These are phyloP conservation scores for Paramuricea clavata DNA, from an alignment of 92 coral and sea anemone genomes.

Conservation along the genomic window DNA sequence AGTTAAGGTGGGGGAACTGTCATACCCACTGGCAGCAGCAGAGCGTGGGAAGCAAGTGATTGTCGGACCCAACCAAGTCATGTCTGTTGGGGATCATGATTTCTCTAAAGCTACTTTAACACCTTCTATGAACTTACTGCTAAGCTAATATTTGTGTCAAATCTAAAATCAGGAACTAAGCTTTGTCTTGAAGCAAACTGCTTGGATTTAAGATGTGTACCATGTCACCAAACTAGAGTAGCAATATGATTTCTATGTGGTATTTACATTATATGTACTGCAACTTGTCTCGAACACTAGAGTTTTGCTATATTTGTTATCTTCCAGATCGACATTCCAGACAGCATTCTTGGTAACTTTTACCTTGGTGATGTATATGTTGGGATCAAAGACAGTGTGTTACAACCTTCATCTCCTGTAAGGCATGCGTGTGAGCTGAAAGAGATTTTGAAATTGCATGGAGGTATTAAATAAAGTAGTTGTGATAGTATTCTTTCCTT, in stretches of 20 bases:
- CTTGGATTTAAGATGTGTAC: no score
- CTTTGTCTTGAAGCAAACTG: no score
- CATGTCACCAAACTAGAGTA: background rate
- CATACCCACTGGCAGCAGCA: slow-evolving; percentile 40
- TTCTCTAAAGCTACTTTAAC: slow-evolving; percentile 23
- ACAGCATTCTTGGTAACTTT: slow-evolving; percentile 12
- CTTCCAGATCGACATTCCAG: slow-evolving; percentile 32
- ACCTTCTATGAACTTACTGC: slow-evolving; percentile 39
- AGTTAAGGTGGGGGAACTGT: slow-evolving; percentile 39
- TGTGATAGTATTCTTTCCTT: background rate
- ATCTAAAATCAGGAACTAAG: background rate
- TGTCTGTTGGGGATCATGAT: slow-evolving; percentile 52
- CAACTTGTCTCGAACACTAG: background rate
- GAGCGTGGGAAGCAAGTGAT: slow-evolving; percentile 50
- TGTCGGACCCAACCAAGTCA: slow-evolving; percentile 47
- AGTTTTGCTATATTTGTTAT: background rate
- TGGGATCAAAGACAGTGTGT: slow-evolving; percentile 10
- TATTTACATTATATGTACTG: background rate
- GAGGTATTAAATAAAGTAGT: background rate
- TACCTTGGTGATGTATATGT: slow-evolving; percentile 45
- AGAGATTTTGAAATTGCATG: slow-evolving; percentile 2
- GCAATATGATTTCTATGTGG: background rate
- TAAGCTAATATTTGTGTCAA: background rate
- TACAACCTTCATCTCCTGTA: slow-evolving; percentile 12
- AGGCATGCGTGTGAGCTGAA: slow-evolving; percentile 14